phyloP scores from a whole-genome alignment of 2,888 invertebrate genomes.

The Papilio elwesi region DNA sequence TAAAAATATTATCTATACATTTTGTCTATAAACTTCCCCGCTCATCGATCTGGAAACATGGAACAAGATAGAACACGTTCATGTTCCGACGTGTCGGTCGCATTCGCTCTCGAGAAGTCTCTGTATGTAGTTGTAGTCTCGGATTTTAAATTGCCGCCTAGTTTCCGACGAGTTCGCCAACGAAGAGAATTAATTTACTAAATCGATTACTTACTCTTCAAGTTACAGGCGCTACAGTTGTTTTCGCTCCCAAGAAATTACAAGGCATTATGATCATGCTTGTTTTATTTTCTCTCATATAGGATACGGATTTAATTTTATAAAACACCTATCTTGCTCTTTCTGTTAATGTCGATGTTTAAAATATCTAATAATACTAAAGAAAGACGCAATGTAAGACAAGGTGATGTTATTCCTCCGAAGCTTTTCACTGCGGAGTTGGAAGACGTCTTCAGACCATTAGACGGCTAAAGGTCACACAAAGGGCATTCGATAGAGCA shows the following conservation, averaged over 20 bases:
- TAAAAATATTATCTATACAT: background rate
- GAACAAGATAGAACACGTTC: conserved; percentile 13
- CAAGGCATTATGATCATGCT: background rate
- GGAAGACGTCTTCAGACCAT: too few species aligned
- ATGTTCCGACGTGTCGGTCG: background rate
- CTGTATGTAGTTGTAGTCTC: background rate
- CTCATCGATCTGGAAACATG: background rate
- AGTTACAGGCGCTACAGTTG: background rate
- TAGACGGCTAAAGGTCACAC: too few species aligned
- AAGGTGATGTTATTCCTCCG: too few species aligned
- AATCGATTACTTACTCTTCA: background rate
- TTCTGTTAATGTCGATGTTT: too few species aligned
- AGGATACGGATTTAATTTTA: background rate
- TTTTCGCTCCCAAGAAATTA: background rate
- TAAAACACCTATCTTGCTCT: too few species aligned
- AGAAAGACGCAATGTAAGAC: too few species aligned
- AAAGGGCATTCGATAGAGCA: too few species aligned
- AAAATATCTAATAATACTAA: too few species aligned
- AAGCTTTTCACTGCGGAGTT: too few species aligned
- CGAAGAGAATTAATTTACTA: conserved; percentile 23
- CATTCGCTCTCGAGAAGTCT: background rate
- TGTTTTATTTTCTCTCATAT: background rate
- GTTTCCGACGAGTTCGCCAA: conserved; percentile 6
- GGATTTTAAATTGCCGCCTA: conserved; percentile 14
- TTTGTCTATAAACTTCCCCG: background rate